Evolutionary conservation across 2,797 vertebrate genomes (phyloP).

Genomic region (Balearica regulorum): DNA sequence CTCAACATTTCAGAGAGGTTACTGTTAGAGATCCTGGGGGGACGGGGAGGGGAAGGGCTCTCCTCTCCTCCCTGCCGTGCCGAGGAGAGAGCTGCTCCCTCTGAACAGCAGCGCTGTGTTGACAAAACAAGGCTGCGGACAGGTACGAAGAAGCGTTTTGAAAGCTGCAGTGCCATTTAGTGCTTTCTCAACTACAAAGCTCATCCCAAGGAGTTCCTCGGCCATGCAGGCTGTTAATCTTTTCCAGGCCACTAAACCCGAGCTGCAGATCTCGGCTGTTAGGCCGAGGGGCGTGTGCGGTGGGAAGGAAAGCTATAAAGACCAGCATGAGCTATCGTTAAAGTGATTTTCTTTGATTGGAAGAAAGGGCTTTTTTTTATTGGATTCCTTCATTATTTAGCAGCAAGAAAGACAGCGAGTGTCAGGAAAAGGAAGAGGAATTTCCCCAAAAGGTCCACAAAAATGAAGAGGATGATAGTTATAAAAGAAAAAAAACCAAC

Average conservation of each 20-base stretch:
- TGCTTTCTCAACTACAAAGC: background rate
- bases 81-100: background rate
- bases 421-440: background rate
- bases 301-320: background rate
- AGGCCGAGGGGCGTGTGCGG: background rate
- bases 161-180: conserved; percentile 1
- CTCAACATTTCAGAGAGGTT: conserved; percentile 15
- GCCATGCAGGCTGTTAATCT: conserved; percentile 44
- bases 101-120: background rate
- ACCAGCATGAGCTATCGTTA: background rate
- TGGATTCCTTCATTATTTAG: conserved; percentile 29
- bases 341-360: conserved; percentile 16
- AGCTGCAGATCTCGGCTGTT: background rate
- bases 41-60: background rate
- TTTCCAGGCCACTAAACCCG: background rate
- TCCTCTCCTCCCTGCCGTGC: background rate
- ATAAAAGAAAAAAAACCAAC: background rate
- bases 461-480: background rate
- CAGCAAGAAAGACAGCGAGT: background rate
- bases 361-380: conserved; percentile 11
- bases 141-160: background rate
- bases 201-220: background rate
- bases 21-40: background rate
- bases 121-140: background rate
- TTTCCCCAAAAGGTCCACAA: background rate